Conservation (phyloP, 2,797 vertebrate species). For the Arctocebus calabarensis region DNA sequence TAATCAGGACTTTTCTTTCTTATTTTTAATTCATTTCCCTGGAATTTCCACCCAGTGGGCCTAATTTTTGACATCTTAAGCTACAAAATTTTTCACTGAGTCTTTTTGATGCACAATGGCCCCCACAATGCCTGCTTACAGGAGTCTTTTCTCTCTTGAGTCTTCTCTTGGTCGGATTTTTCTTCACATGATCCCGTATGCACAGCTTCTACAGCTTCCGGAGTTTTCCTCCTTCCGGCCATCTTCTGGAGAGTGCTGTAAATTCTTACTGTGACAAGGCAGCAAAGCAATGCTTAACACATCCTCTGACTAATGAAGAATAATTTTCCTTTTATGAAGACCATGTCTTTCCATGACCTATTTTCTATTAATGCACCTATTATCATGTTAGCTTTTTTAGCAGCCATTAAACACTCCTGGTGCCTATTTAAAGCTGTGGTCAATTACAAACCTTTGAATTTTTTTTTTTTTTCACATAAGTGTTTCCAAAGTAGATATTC, state of each 20-base stretch:
- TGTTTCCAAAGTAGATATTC: neutral
- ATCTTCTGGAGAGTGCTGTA: neutral
- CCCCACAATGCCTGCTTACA: neutral
- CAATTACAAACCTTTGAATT: neutral
- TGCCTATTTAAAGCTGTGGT: conserved; percentile 47
- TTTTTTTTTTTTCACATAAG: neutral
- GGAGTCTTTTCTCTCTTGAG: neutral
- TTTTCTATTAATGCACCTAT: conserved; percentile 18
- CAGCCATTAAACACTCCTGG: neutral
- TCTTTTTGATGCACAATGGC: neutral
- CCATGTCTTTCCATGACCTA: neutral
- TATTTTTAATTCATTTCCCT: neutral
- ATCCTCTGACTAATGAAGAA: conserved; percentile 32
- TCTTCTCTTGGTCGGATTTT: neutral
- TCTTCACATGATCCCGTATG: neutral
- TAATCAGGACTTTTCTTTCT: neutral
- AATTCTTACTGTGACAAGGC: neutral
- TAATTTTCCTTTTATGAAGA: neutral
- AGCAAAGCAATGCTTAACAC: neutral
- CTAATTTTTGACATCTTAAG: neutral
- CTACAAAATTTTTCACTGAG: neutral
- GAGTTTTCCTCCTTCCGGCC: neutral
- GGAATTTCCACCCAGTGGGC: neutral
- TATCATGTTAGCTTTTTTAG: conserved; percentile 43
- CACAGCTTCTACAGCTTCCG: neutral